These are phyloP conservation scores for Halocynthia aurantium DNA, from an alignment of 23 tunicate species.

Conservation along the genomic window DNA sequence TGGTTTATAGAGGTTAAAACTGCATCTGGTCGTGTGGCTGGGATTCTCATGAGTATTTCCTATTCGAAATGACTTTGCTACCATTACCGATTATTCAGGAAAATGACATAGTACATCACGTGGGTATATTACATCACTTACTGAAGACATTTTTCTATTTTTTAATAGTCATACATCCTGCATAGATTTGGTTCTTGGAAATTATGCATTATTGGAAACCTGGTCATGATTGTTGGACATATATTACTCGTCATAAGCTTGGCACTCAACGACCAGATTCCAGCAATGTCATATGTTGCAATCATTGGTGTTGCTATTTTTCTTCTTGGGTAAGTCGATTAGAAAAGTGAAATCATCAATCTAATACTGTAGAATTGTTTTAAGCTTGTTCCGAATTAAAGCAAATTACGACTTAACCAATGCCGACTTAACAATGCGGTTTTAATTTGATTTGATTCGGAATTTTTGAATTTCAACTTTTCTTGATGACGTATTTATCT, in stretches of 20 bases:
- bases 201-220: conserved; percentile 2
- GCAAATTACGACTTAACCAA: too few species aligned
- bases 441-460: background rate
- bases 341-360: background rate
- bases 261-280: background rate
- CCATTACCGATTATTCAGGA: too few species aligned
- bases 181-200: conserved; percentile 13
- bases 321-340: conserved; percentile 41
- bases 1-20: too few species aligned
- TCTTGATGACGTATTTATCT: background rate
- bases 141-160: background rate
- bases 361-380: background rate
- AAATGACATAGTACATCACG: too few species aligned
- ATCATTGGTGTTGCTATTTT: conserved; percentile 39
- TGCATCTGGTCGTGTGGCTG: too few species aligned
- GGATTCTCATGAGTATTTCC: too few species aligned
- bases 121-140: too few species aligned
- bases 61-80: too few species aligned
- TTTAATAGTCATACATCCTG: conserved; percentile 5
- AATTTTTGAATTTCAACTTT: background rate
- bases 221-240: conserved; percentile 15
- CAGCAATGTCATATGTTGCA: conserved; percentile 41
- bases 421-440: too few species aligned
- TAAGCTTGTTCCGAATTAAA: background rate
- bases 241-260: conserved; percentile 9